Percentiles rank a stretch among this genome's conserved stretches.
Evolutionary conservation across 2,113 vertebrate genomes (phyloP).

Genomic region (Myotis yumanensis): DNA sequence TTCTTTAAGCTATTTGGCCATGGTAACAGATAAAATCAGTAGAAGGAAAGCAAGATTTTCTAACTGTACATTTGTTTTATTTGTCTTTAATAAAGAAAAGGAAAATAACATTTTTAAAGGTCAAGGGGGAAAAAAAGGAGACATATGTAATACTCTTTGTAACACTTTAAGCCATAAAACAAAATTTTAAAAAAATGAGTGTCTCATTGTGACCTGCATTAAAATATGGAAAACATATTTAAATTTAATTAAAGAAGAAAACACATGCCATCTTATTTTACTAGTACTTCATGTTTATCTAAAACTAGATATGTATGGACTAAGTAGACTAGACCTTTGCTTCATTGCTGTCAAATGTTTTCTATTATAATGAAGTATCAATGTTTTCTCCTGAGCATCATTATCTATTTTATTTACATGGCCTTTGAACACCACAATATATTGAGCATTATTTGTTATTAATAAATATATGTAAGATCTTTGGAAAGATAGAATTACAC

Average conservation of each 20-base stretch:
- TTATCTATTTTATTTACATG: background rate
- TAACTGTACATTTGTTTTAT: background rate
- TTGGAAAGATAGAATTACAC: background rate
- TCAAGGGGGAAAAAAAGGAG: too few relatives aligned
- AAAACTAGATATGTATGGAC: background rate
- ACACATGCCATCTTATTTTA: background rate
- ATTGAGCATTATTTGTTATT: background rate
- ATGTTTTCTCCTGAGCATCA: background rate
- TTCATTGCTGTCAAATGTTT: constrained; percentile 10
- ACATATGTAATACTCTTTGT: too few relatives aligned
- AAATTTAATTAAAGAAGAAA: constrained; percentile 15
- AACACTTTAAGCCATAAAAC: too few relatives aligned
- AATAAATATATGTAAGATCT: background rate
- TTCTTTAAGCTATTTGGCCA: background rate
- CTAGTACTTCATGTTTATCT: background rate
- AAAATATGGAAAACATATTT: background rate
- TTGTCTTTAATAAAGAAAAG: background rate
- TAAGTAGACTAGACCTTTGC: background rate
- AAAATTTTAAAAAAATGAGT: background rate
- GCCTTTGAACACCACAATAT: background rate
- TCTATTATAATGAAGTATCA: background rate
- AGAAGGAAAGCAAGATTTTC: background rate
- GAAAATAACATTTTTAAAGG: background rate
- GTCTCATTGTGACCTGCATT: background rate
- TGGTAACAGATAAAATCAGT: background rate